These are phyloP conservation scores for Lerema accius DNA, from an alignment of 1,140 invertebrate species.

Conservation along the genomic window DNA sequence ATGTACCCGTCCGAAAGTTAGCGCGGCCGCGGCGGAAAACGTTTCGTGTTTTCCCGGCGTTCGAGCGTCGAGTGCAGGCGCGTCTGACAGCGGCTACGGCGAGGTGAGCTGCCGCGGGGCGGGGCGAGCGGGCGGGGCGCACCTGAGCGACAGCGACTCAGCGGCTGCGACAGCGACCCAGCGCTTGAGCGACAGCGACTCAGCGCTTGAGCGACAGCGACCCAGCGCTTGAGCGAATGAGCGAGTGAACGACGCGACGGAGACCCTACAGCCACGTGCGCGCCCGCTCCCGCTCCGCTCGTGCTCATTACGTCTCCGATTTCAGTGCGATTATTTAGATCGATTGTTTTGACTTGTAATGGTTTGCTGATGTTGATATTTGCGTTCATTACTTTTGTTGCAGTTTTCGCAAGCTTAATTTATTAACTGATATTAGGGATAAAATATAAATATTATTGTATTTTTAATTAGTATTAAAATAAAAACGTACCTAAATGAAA, in stretches of 20 bases:
- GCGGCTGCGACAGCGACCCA: too few species aligned
- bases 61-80: conserved; percentile 76
- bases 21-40: conserved; percentile 70
- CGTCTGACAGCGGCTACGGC: conserved; percentile 64
- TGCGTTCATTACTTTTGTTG: too few species aligned
- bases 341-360: conserved; percentile 42
- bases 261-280: conserved; percentile 56
- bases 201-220: too few species aligned
- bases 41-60: conserved; percentile 78
- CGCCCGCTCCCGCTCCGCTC: conserved; percentile 49
- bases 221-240: too few species aligned
- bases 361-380: conserved; percentile 27
- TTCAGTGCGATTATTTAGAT: conserved; percentile 62
- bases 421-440: too few species aligned
- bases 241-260: too few species aligned
- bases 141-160: conserved; percentile 63
- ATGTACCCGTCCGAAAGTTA: conserved; percentile 55
- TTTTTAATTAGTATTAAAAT: too few species aligned
- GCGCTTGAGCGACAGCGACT: too few species aligned
- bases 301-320: conserved; percentile 48
- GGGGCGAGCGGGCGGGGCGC: conserved; percentile 57
- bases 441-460: too few species aligned
- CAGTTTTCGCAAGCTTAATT: too few species aligned
- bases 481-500: too few species aligned
- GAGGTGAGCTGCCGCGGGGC: conserved; percentile 63